phyloP scores from a whole-genome alignment of 92 coral and sea anemone genomes.

The Heliopora coerulea region DNA sequence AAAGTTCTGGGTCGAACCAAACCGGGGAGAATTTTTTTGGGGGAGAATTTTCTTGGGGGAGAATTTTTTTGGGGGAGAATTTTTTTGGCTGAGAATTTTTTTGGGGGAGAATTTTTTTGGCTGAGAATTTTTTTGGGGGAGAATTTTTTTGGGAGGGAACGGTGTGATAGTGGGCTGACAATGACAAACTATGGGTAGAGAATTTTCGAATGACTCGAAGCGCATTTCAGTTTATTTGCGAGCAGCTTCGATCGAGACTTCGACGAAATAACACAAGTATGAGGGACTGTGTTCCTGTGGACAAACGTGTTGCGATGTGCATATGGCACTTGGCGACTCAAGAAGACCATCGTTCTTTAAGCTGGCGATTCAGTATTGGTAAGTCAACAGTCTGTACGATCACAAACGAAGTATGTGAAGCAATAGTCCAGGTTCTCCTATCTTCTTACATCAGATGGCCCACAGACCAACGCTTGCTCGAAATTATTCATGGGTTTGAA shows the following conservation, averaged over 20 bases:
- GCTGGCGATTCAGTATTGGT: slow-evolving; percentile 35
- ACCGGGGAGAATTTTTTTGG: too few relatives aligned
- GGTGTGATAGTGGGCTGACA: too few relatives aligned
- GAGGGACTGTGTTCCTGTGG: slow-evolving; percentile 40
- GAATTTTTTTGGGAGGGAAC: too few relatives aligned
- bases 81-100: too few relatives aligned
- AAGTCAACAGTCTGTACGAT: slow-evolving; percentile 44
- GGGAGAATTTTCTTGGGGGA: too few relatives aligned
- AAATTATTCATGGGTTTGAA: slow-evolving; percentile 15
- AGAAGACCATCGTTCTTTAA: slow-evolving; percentile 35
- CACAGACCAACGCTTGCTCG: slow-evolving; percentile 6
- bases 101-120: too few relatives aligned
- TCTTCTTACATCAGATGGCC: slow-evolving; percentile 19
- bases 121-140: too few relatives aligned
- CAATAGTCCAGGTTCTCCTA: slow-evolving; percentile 23
- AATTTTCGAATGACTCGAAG: slow-evolving; percentile 12
- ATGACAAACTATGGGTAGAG: slow-evolving; percentile 1
- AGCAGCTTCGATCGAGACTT: slow-evolving; percentile 22
- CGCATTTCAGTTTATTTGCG: slow-evolving; percentile 29
- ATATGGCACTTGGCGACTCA: slow-evolving; percentile 48
- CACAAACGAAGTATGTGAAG: slow-evolving; percentile 35
- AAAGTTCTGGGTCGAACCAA: too few relatives aligned
- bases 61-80: too few relatives aligned
- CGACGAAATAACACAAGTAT: slow-evolving; percentile 21
- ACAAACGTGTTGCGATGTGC: slow-evolving; percentile 25